phyloP scores from a whole-genome alignment of 2,888 invertebrate genomes.

The Lissocephala sabroskyi region DNA sequence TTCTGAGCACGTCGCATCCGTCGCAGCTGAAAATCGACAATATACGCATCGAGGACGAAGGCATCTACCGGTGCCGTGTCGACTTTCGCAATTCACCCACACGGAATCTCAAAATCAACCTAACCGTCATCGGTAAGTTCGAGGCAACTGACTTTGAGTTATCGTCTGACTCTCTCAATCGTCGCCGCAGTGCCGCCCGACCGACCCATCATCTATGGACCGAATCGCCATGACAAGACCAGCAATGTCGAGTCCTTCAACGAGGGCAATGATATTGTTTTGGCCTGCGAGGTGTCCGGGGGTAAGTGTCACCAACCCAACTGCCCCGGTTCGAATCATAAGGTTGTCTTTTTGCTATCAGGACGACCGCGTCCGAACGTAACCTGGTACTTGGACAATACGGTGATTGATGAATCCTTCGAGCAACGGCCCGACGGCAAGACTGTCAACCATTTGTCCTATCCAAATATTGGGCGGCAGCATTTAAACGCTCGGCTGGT shows the following conservation, averaged over 20 bases:
- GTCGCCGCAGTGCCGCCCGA: conserved; percentile 83
- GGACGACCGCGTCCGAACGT: conserved; percentile 85
- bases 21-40: conserved; percentile 82
- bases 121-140: conserved; percentile 83
- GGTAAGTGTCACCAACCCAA: conserved; percentile 76
- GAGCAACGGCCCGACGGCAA: conserved; percentile 80
- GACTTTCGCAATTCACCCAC: conserved; percentile 84
- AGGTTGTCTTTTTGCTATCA: conserved; percentile 65
- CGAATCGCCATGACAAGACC: conserved; percentile 82
- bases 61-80: conserved; percentile 81
- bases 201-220: conserved; percentile 86
- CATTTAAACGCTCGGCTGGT: conserved; percentile 87
- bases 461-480: conserved; percentile 85
- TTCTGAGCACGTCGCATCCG: conserved; percentile 85
- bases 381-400: conserved; percentile 89
- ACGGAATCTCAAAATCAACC: conserved; percentile 81
- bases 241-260: conserved; percentile 87
- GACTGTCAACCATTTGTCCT: conserved; percentile 85
- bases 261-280: conserved; percentile 86
- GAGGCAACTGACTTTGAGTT: no score
- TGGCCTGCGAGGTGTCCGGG: conserved; percentile 88
- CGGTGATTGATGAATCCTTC: conserved; percentile 87
- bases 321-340: not conserved
- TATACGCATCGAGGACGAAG: conserved; percentile 77
- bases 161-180: no score